phyloP scores from a whole-genome alignment of 2,797 vertebrate species.

The Chaetodon trifasciatus region DNA sequence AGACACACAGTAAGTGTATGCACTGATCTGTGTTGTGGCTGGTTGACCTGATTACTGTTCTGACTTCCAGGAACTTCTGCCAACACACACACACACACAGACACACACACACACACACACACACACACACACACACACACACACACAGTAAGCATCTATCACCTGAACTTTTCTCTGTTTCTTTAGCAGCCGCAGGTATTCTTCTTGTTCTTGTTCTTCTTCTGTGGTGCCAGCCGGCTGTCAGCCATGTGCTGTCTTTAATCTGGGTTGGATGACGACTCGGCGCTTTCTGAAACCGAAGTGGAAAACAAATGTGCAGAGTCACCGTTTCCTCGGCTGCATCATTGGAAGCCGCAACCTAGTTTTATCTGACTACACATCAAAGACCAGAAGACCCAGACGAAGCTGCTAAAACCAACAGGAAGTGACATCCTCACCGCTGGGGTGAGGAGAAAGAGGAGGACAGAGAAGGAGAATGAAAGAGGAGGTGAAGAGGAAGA shows the following conservation, averaged over 20 bases:
- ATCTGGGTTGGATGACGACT: not conserved
- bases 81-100: not conserved
- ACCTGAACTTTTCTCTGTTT: not conserved
- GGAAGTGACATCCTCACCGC: conserved; percentile 34
- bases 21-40: conserved; percentile 14
- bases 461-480: not conserved
- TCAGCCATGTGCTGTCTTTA: not conserved
- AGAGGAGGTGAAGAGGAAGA: not conserved
- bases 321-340: conserved; percentile 9
- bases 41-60: conserved; percentile 64
- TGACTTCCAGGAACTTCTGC: conserved; percentile 51
- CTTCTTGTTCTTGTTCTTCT: not conserved
- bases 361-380: conserved; percentile 61
- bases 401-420: not conserved
- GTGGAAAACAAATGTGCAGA: conserved; percentile 1
- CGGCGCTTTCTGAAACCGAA: conserved; percentile 7
- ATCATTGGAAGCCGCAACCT: conserved; percentile 48
- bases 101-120: conserved; percentile 4
- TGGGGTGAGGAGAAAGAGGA: not conserved
- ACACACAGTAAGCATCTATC: not conserved
- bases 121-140: conserved; percentile 3
- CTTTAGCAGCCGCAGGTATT: not conserved
- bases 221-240: not conserved
- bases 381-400: conserved; percentile 44
- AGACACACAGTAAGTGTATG: not conserved